A percentile compares a stretch with the other conserved stretches of the same genome.
Conservation (phyloP, 1,140 invertebrate species). For the Drosophila persimilis region DNA sequence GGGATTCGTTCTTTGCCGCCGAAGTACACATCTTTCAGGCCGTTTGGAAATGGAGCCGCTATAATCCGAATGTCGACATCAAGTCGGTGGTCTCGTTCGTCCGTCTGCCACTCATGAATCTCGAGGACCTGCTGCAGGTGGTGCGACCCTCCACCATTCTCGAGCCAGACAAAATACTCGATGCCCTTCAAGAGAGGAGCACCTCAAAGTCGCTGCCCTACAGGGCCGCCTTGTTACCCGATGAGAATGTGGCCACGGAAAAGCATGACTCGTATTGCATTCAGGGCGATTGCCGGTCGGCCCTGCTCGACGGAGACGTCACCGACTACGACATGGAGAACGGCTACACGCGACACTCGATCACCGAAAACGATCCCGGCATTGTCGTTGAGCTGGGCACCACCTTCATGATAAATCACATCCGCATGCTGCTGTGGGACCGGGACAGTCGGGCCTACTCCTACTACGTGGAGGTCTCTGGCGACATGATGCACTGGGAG, state of each 20-base stretch:
- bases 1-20: conserved; percentile 97
- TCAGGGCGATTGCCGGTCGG: conserved; percentile 93
- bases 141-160: conserved; percentile 94
- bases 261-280: conserved; percentile 92
- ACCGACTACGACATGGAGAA: conserved; percentile 83
- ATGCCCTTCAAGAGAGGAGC: conserved; percentile 94
- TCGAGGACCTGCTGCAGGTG: conserved; percentile 93
- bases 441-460: conserved; percentile 96
- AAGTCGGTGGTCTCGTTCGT: conserved; percentile 86
- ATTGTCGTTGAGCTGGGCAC: conserved; percentile 95
- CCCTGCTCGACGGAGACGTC: conserved; percentile 94
- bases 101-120: conserved; percentile 92
- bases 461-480: conserved; percentile 98
- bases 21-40: conserved; percentile 98
- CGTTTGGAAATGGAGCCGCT: conserved; percentile 92
- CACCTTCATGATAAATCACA: conserved; percentile 96
- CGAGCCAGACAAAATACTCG: conserved; percentile 94
- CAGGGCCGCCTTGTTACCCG: conserved; percentile 90
- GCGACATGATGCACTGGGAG: conserved; percentile 98
- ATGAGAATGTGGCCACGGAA: conserved; percentile 95
- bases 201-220: conserved; percentile 91
- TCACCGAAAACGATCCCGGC: conserved; percentile 90
- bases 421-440: conserved; percentile 97
- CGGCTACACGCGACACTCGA: conserved; percentile 96
- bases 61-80: conserved; percentile 88